Conservation (phyloP, 2,888 invertebrate species). For the Phlogophora meticulosa region DNA sequence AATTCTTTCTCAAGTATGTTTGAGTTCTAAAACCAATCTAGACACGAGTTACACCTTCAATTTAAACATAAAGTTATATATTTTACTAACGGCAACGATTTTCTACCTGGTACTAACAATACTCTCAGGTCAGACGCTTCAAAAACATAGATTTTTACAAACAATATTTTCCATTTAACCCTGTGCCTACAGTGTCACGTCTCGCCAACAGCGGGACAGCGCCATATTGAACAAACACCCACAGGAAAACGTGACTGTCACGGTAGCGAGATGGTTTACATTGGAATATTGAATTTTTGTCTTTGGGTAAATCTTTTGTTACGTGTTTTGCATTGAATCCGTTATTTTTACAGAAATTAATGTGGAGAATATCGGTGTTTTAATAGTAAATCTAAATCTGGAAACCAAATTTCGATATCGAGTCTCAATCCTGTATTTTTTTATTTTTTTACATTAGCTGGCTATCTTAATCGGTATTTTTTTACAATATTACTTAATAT, state of each 20-base stretch:
- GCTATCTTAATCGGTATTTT: too few relatives aligned
- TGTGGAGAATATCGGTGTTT: neutral
- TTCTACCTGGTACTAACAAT: neutral
- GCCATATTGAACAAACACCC: slow-evolving; percentile 40
- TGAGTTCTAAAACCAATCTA: slow-evolving; percentile 1
- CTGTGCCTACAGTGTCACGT: slow-evolving; percentile 15
- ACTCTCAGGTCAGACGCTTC: neutral
- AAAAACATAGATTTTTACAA: slow-evolving; percentile 7
- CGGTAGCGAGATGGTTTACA: slow-evolving; percentile 23
- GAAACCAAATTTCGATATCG: too few relatives aligned
- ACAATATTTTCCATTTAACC: slow-evolving; percentile 19
- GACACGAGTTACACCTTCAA: too few relatives aligned
- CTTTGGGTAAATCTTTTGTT: neutral
- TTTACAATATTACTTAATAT: too few relatives aligned
- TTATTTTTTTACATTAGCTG: too few relatives aligned
- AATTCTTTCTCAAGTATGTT: too few relatives aligned
- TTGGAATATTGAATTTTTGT: slow-evolving; percentile 28
- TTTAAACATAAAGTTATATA: neutral
- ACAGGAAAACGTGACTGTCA: slow-evolving; percentile 42
- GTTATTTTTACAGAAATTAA: neutral
- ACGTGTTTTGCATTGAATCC: neutral
- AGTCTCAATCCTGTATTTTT: too few relatives aligned
- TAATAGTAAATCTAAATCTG: too few relatives aligned
- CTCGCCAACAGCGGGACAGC: slow-evolving; percentile 33
- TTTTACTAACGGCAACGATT: neutral